Conservation (phyloP, 2,797 vertebrate species). For the Zalophus californianus region DNA sequence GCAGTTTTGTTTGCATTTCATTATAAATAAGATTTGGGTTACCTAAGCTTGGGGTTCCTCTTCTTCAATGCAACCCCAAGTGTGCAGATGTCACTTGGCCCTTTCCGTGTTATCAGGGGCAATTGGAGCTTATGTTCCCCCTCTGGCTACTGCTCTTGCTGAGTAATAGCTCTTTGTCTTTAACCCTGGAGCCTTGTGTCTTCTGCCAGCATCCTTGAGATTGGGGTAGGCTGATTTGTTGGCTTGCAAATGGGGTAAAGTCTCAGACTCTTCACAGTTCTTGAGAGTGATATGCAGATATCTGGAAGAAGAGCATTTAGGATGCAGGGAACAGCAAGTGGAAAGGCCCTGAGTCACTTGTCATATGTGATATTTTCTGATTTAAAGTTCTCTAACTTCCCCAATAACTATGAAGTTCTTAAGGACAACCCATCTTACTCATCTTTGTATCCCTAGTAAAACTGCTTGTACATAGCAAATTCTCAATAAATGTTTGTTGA, state of each 20-base stretch:
- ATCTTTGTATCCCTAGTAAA: background rate
- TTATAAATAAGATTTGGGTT: conserved; percentile 19
- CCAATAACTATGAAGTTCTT: background rate
- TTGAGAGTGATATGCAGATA: background rate
- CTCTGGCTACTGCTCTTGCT: background rate
- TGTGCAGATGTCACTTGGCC: background rate
- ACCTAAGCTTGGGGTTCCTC: background rate
- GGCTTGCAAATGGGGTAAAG: background rate
- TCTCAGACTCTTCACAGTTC: background rate
- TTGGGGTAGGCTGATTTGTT: background rate
- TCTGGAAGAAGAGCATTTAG: background rate
- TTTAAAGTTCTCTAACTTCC: background rate
- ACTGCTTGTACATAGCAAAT: background rate
- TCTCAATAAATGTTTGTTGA: conserved; percentile 34
- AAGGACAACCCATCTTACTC: background rate
- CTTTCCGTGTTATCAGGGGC: background rate
- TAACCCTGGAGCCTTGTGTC: background rate
- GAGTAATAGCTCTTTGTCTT: background rate
- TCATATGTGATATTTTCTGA: background rate
- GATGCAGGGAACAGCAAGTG: background rate
- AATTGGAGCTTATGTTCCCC: background rate
- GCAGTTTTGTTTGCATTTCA: conserved; percentile 39
- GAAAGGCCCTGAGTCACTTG: background rate
- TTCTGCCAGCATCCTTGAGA: background rate
- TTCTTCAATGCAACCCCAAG: background rate